Evolutionary conservation across 2,888 invertebrate genomes (phyloP), one percentile per base, ranked within the genome.

Genomic region (Eristalis pertinax): DNA sequence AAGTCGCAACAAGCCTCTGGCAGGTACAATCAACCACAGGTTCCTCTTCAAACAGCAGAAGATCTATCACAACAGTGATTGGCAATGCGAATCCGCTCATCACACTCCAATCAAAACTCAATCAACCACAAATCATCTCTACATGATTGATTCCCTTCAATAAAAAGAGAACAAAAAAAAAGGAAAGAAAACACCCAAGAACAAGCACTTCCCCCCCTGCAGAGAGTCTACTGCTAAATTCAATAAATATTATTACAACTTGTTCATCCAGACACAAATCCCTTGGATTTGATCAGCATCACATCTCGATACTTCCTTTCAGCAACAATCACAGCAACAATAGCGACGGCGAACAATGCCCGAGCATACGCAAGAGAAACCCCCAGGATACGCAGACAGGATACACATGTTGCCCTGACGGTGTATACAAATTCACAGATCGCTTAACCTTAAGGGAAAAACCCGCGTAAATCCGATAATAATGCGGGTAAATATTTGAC

Each of bases 401-500:
- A 76, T 75, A 76, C 75, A 80, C 85, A 85, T 80, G 80, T 74
- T 72, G 67, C 8, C 65, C 22, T 22, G 22, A 62, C 41, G 69
- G 26, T 32, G 32, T 70, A 60, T 35, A 79, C 72, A 78, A 77
- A 78, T 83, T 88, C 19, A 85, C 88, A 85, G 88, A 82, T 89
- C 84, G 82, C 88, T 88, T 85, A 88, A 83, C 86, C 65, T 72
- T 50, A 85, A 76, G 67, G 80, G 84, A 85, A 87, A 50, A 87
- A 89, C 89, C 89, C 89, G 89, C 88, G 84, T 88, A 89, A 89
- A 86, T 88, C 89, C 88, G 89, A 89, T 88, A 88, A 89, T 88
- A 89, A 90, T 90, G 89, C 90, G 89, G 90, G 90, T 89, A 89
- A 89, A 90, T 89, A 89, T 90, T 90, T 90, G 89, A 89, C 89